Base-by-base conservation (phyloP, 2,113 vertebrate genomes). In the Chloroceryle aenea region DNA sequence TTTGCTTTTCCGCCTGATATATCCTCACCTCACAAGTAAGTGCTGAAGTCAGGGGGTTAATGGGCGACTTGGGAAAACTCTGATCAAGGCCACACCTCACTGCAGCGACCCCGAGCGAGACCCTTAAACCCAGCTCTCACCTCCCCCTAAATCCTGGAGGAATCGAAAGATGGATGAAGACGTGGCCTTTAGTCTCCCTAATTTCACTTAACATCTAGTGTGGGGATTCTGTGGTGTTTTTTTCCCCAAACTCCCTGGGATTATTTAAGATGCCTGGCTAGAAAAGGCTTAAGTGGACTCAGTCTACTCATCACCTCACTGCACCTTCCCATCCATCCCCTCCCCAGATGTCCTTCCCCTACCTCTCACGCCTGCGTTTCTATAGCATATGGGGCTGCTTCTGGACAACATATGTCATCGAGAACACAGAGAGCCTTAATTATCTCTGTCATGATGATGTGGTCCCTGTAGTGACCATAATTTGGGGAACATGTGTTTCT, bases 401-500 rank as follows among this genome's bases (percentile, higher is more conserved):
- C 98, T 97, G 95, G 85, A 25, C 87, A 94, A 86, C 97, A 86
- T n/a, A 80, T 93, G 91, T 84, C 75, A 12, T 6, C 4, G 22
- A 67, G 67, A 93, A 67, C 85, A 55, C 48, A 68, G 73, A 63
- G 68, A 77, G 22, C 48, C 85, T 27, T 62, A 58, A 77, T 88
- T 52, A 30, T 38, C 93, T 5, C 4, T 87, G 93, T 88, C 84
- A 21, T 12, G 86, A 36, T 40, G 87, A 67, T 80, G 86, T 48
- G 88, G 80, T 95, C 90, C 92, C 89, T 59, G 47, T 43, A 95
- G 74, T 29, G 90, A 79, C 78, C 67, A 68, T 30, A 61, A 59
- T 71, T 93, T 84, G 0, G 17, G 69, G 90, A 95, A 94, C 97
- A 96, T 86, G 48, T 96, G 94, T 95, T 97, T 94, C 64, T 93